A percentile compares a stretch with the other conserved stretches of the same genome.
These are phyloP conservation scores for Hemitrygon akajei DNA, from an alignment of 2,797 vertebrate species.

Conservation along the genomic window DNA sequence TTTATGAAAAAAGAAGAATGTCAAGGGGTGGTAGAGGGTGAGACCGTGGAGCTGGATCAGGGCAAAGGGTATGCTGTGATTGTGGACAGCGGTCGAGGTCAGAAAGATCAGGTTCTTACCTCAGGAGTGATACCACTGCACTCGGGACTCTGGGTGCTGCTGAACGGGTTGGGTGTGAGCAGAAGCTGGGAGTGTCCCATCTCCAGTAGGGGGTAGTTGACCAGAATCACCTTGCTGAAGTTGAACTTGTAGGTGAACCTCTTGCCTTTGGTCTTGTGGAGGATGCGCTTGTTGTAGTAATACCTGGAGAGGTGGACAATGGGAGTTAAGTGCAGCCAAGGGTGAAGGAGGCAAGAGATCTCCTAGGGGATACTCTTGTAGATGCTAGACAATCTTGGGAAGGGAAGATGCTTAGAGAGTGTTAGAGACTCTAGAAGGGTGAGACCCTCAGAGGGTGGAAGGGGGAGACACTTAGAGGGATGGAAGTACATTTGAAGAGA, in stretches of 20 bases:
- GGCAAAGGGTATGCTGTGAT: no score
- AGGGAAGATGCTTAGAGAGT: not conserved
- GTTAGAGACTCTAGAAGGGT: not conserved
- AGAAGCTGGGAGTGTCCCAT: constrained; percentile 80
- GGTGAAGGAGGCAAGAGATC: no score
- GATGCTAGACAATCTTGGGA: not conserved
- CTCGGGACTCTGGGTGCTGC: constrained; percentile 64
- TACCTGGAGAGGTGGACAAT: constrained; percentile 60
- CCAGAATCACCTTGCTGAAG: constrained; percentile 86
- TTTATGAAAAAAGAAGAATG: no score
- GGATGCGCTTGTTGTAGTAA: constrained; percentile 90
- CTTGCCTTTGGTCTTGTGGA: constrained; percentile 92
- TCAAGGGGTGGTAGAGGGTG: no score
- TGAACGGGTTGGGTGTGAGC: constrained; percentile 77
- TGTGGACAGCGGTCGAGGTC: no score
- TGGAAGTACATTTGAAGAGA: not conserved
- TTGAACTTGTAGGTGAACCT: constrained; percentile 96
- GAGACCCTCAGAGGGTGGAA: no score
- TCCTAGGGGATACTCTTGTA: no score
- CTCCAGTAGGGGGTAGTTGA: constrained; percentile 83
- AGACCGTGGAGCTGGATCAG: no score
- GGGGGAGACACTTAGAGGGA: no score
- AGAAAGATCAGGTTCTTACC: constrained; percentile 53
- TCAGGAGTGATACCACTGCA: constrained; percentile 71
- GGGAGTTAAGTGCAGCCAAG: not conserved